Evolutionary conservation across 1,140 invertebrate genomes (phyloP).

Genomic region (Gonatopus flavifemur): DNA sequence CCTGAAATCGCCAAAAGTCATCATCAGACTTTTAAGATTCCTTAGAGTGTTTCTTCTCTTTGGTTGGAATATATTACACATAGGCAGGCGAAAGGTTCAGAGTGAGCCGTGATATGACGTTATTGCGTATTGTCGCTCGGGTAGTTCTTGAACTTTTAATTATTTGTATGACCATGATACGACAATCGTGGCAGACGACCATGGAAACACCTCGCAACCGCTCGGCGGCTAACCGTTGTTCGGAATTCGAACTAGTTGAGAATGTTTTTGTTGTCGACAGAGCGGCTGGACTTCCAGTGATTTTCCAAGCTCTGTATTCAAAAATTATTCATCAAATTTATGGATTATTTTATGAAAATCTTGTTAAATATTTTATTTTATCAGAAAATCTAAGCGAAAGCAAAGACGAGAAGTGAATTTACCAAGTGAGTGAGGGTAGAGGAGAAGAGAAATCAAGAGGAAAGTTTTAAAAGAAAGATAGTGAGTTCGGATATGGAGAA

Average conservation of each 20-base stretch:
- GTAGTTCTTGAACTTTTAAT: slow-evolving; percentile 82
- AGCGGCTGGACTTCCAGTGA: slow-evolving; percentile 45
- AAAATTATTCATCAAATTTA: neutral
- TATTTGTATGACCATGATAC: slow-evolving; percentile 90
- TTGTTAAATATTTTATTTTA: neutral
- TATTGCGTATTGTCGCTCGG: slow-evolving; percentile 75
- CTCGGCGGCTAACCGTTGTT: slow-evolving; percentile 57
- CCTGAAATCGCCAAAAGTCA: no score
- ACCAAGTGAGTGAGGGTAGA: neutral
- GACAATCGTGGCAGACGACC: slow-evolving; percentile 92
- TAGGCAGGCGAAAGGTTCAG: slow-evolving; percentile 80
- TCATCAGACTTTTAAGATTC: no score
- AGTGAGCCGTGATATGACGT: slow-evolving; percentile 76
- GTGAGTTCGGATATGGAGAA: no score
- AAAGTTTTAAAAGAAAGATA: no score
- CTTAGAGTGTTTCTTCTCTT: neutral
- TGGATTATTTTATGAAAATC: neutral
- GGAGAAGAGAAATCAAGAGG: no score
- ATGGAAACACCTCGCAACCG: slow-evolving; percentile 77
- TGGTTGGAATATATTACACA: slow-evolving; percentile 35
- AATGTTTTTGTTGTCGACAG: slow-evolving; percentile 42
- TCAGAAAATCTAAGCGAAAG: neutral
- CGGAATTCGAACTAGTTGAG: slow-evolving; percentile 30
- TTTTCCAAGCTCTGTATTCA: slow-evolving; percentile 23
- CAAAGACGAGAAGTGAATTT: neutral